phyloP scores from a whole-genome alignment of 2,888 invertebrate species.

The Sinotaia quadrata region DNA sequence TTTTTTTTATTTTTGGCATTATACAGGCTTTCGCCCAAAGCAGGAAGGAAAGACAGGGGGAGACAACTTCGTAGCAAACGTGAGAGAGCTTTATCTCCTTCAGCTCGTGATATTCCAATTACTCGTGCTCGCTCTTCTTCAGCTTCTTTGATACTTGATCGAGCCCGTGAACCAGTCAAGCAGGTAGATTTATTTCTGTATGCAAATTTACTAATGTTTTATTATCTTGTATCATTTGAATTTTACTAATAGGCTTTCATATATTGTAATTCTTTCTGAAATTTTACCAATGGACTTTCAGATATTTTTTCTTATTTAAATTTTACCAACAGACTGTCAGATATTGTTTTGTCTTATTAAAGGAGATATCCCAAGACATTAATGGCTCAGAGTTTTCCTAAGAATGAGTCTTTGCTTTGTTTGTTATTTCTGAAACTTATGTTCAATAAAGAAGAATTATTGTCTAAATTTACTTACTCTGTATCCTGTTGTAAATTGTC shows the following conservation, averaged over 20 bases:
- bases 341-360: no score
- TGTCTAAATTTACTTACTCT: no score
- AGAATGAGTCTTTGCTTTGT: no score
- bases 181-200: constrained; percentile 17
- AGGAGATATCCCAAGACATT: no score
- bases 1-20: background rate
- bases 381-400: no score
- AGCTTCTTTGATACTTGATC: constrained; percentile 52
- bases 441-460: no score
- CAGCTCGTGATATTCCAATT: constrained; percentile 58
- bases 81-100: constrained; percentile 71
- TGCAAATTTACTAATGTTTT: no score
- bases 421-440: no score
- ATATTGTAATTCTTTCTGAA: background rate
- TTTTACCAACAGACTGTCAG: no score
- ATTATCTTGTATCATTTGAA: no score
- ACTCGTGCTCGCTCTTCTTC: constrained; percentile 59
- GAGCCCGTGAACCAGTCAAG: constrained; percentile 28
- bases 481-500: no score
- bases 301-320: no score
- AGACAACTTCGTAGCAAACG: constrained; percentile 71
- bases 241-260: background rate
- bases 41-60: constrained; percentile 75
- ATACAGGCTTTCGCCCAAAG: constrained; percentile 69
- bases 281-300: background rate